Base-by-base conservation (phyloP, 2,113 vertebrate genomes). In the Solea solea region DNA sequence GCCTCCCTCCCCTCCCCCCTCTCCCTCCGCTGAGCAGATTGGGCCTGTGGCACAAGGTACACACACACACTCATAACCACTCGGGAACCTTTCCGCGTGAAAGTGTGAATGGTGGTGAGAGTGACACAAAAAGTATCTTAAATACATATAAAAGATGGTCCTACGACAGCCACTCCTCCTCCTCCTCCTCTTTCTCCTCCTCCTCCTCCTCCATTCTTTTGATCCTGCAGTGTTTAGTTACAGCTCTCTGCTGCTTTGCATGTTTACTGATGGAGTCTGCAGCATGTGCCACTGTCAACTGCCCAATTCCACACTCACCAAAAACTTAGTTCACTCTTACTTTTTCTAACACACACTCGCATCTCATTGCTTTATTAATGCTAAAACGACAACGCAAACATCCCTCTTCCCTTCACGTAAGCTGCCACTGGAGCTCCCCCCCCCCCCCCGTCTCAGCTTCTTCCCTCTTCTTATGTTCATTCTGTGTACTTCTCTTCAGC, bases 1-100 rank as follows among this genome's bases (percentile, higher is more conserved):
- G 94, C 97, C 97, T 91, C 97, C 97, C 89, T 98, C 97, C 84
- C 97, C 97, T 59, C 97, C 97, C 87, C 97, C 96, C 0, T 98
- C 97, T 11, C 97, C 97, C 82, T 96, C 96, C 87, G 95, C 96
- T 12, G 96, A 96, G 91, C 94, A 95, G 92, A 94, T 93, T 40
- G 94, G 94, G 82, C 79, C 93, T 16, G 87, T 95, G 92, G 95
- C 95, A 81, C 94, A 95, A 97, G 96, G 97, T 98, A 98, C 74
- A 45, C 57, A 72, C 68, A 72, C 70, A 65, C 78, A 67, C 74
- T 53, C 66, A 21, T 4, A 63, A 44, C 53, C 72, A 28, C 64
- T 58, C 66, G 63, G n/a, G 67, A 69, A 14, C 64, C 67, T 60
- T 61, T 66, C 64, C 14, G 69, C 66, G 58, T 64, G 75, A 78